Conservation (phyloP, 1,140 invertebrate species). For the Drosophila repletoides region DNA sequence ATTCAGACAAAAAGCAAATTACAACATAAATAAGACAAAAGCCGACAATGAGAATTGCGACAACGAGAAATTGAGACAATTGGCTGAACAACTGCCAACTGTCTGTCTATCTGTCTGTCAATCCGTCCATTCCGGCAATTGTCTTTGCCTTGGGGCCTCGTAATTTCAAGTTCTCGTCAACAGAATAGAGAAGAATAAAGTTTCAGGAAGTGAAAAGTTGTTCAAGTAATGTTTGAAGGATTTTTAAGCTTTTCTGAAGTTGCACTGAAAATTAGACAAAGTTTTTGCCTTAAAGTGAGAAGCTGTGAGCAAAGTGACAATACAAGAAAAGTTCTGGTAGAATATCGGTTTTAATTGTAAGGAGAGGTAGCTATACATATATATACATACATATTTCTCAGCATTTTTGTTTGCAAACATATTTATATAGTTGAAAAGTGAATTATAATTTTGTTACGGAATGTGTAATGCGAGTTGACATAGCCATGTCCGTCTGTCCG, state of each 20-base stretch:
- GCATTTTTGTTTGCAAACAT: too few relatives aligned
- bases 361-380: too few relatives aligned
- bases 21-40: slow-evolving; percentile 22
- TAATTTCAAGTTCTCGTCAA: slow-evolving; percentile 54
- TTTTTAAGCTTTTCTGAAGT: slow-evolving; percentile 23
- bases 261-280: slow-evolving; percentile 5
- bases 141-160: slow-evolving; percentile 37
- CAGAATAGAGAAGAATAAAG: slow-evolving; percentile 11
- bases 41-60: slow-evolving; percentile 38
- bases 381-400: too few relatives aligned
- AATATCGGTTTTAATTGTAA: too few relatives aligned
- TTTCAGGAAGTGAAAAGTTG: slow-evolving; percentile 28
- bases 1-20: slow-evolving; percentile 27
- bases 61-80: slow-evolving; percentile 66
- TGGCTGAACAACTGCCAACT: slow-evolving; percentile 48
- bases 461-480: too few relatives aligned
- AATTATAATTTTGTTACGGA: too few relatives aligned
- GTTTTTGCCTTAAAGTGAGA: not conserved
- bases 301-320: not conserved
- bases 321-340: too few relatives aligned
- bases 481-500: too few relatives aligned
- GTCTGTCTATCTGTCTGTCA: slow-evolving; percentile 8
- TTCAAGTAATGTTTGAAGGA: slow-evolving; percentile 26
- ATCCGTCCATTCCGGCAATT: slow-evolving; percentile 14
- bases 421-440: too few relatives aligned